Conservation (phyloP, 2,113 vertebrate species). For the Tonatia bakeri region DNA sequence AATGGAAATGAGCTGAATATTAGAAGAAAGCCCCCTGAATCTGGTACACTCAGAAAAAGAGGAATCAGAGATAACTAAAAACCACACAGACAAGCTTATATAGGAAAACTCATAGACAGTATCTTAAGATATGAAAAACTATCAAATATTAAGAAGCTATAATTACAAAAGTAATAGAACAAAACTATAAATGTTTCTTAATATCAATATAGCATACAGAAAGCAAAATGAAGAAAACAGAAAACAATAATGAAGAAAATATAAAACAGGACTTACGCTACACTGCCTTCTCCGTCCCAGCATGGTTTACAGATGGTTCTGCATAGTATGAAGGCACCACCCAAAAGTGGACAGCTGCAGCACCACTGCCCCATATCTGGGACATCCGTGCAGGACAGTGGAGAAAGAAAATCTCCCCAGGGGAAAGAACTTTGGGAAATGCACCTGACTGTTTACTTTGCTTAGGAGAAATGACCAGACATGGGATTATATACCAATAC, state of each 20-base stretch:
- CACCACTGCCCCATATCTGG: background rate
- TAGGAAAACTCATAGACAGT: background rate
- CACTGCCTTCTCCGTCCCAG: background rate
- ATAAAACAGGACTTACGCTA: background rate
- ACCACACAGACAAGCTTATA: background rate
- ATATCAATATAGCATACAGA: background rate
- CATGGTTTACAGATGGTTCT: background rate
- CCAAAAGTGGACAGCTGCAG: background rate
- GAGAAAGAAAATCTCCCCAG: background rate
- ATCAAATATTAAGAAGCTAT: background rate
- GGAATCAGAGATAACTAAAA: background rate
- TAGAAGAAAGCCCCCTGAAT: background rate
- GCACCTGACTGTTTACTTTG: background rate
- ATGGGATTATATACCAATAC: background rate
- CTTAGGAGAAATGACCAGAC: background rate
- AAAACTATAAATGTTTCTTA: background rate
- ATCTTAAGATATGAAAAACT: background rate
- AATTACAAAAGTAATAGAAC: background rate
- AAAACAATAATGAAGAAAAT: background rate
- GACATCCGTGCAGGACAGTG: background rate
- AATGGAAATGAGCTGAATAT: background rate
- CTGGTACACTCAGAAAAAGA: background rate
- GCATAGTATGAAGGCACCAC: background rate
- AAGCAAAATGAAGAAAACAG: background rate
- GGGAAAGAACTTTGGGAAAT: background rate